Percentiles rank a stretch among this genome's conserved stretches.
phyloP scores from a whole-genome alignment of 2,888 invertebrate genomes.

The Dastarcus helophoroides region DNA sequence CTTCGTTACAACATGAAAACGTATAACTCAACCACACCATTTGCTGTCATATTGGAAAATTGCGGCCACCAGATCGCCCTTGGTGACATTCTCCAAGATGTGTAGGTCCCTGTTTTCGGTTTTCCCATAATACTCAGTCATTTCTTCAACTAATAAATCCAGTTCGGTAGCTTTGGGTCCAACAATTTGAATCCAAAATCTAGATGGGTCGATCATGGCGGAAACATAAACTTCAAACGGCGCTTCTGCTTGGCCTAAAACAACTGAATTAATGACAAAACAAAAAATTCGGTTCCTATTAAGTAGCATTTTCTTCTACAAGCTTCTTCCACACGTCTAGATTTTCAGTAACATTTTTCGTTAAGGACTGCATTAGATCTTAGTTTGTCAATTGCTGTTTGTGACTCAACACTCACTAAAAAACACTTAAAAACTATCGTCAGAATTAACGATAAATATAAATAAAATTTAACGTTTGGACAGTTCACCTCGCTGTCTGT shows the following conservation, averaged over 20 bases:
- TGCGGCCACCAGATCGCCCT: constrained; percentile 77
- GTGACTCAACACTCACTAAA: no score
- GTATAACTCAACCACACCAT: constrained; percentile 47
- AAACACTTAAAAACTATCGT: no score
- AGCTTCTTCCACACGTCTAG: no score
- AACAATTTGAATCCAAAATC: constrained; percentile 80
- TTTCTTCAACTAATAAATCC: constrained; percentile 65
- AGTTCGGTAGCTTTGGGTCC: constrained; percentile 61
- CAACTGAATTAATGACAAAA: neutral
- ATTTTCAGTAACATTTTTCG: no score
- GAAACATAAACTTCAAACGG: constrained; percentile 78
- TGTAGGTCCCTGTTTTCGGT: constrained; percentile 53
- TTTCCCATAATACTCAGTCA: constrained; percentile 70
- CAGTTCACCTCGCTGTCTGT: no score
- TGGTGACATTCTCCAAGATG: constrained; percentile 39
- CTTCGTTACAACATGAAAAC: constrained; percentile 5
- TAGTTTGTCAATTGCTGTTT: no score
- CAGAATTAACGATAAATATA: no score
- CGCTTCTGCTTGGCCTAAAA: constrained; percentile 39
- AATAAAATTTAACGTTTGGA: no score
- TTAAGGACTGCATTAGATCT: no score
- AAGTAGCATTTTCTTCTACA: no score
- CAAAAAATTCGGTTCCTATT: neutral
- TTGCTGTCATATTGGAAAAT: constrained; percentile 69
- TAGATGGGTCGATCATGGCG: constrained; percentile 64